Evolutionary conservation across 2,797 vertebrate species (phyloP), one percentile per base, ranked within the genome.

Genomic region (Brotula barbata): DNA sequence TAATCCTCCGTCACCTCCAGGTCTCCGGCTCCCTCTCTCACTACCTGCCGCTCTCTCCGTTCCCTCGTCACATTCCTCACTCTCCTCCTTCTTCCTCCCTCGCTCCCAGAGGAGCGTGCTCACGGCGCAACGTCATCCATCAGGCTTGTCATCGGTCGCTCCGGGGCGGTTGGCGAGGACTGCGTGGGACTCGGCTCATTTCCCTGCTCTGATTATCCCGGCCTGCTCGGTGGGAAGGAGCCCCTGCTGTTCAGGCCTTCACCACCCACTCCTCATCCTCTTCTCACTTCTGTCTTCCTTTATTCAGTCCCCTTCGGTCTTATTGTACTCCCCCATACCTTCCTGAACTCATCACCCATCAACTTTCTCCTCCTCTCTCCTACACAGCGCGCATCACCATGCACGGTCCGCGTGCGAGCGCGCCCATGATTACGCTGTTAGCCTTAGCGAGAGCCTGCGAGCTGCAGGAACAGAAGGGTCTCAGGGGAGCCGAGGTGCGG

Each of bases 171-270:
- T 77, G 80, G 77, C 71, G 73, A 71, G 59, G 72, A 68, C 85
- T 83, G 76, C 83, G 79, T 85, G 82, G 85, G 89, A 91, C 85
- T 88, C 73, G 83, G 82, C 89, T 92, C 89, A 91, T 91, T 91
- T 91, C 88, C 88, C 84, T 71, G 78, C 88, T 88, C 88, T 91
- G 90, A 91, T 91, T 90, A 91, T 89, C 81, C 80, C 43, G 19
- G 70, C 40, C 77, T 55, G 72, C 80, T 82, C 73, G 2, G 51
- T 21, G 60, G 71, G 78, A 86, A 78, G 45, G 40, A 58, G 65
- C 60, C 39, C n/a, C 57, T 51, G 75, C 73, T 73, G 31, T 73
- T 73, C 16, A 44, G 71, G 79, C 53, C 64, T 59, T 46, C 16
- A 6, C 61, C 59, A n/a, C 71, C 67, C 39, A 53, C 49, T 45